Evolutionary conservation across 1,140 invertebrate species (phyloP), one percentile per base, ranked within the genome.

Genomic region (Uloborus diversus): DNA sequence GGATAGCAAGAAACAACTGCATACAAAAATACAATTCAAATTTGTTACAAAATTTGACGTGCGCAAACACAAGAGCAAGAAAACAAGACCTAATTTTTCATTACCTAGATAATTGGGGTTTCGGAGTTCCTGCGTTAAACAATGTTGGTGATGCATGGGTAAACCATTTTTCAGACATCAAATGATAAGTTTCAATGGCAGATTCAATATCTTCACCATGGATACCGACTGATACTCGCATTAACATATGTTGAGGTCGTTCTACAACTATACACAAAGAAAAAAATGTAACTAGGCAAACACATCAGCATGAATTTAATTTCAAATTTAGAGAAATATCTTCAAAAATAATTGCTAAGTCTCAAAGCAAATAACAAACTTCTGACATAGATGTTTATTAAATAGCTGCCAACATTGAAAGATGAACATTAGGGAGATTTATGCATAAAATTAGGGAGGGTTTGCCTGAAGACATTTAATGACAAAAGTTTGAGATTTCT

Each of bases 111-210:
- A 99, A 88, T 86, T 99, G 97, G 42, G 97, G 96, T 35, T 91
- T 89, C 11, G 90, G 91, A 13, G 97, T 99, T 49, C 95, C 97
- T 76, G 98, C 94, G 84, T 96, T 95, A 84, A 99, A 99, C 11
- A 99, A 89, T 2, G 98, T 99, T 9, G 98, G 97, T 14, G 96
- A 97, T 14, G 97, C 97, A 89, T 99, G 98, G 1, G 96, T 99
- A 85, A 99, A 99, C 89, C 94, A 99, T 84, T 93, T 92, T 85
- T 98, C 95, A 0, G 97, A 99, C 79, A 99, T 88, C 49, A 95
- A 89, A 87, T 99, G 97, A 85, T 99, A 99, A 0, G 98, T 99
- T 88, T 99, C 94, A 83, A 99, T 96, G 27, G 92, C 96, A 30
- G 91, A 89, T 82, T 97, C 94, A 71, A 99, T 94, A 85, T 99